Base-by-base conservation (phyloP, 1,140 invertebrate species). In the Kradibia gibbosae region DNA sequence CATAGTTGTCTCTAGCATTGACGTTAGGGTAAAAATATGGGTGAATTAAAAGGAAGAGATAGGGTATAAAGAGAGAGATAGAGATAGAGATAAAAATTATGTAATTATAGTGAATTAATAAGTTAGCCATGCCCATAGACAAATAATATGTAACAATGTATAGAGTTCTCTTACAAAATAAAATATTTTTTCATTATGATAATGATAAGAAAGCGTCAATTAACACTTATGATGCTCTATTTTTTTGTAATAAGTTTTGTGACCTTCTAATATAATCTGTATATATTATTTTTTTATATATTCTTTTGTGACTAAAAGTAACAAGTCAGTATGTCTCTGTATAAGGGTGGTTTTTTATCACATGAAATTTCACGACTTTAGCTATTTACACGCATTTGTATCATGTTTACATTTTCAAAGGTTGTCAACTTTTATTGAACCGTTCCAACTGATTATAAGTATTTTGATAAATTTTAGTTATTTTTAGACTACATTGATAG, bases 161-260 rank as follows among this genome's bases (percentile, higher is more conserved):
- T 31, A 55, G 17, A 60, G 48, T 57, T 17, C 60, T 81, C 80
- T 50, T 81, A 71, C 76, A 81, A 76, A 76, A 81, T 81, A 50
- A 60, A 81, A 42, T 8, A 53, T 55, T 48, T 31, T 15, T 28
- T 53, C 72, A 31, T 8, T 8, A 36, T 36, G 62, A 67, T 36
- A 67, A 39, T 67, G 72, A 34, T 42, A 45, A 36, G 74, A 39
- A 76, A 36, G 25, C 20, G 74, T 39, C 55, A 76, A 62, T 76
- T 62, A n/a, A 76, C 60, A 45, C 36, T 74, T 55, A 74, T 74
- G 72, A 55, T 50, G 72, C 3, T 55, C 31, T 11, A 3, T 50
- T 74, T 55, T 74, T 74, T 55, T 74, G n/a, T n/a, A 25, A 55
- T 55, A 55, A 36, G 17, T 74, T 74, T 55, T 74, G 17, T 74